These are phyloP conservation scores for Agrilus biguttatus DNA, from an alignment of 2,888 invertebrate genomes.

Conservation along the genomic window DNA sequence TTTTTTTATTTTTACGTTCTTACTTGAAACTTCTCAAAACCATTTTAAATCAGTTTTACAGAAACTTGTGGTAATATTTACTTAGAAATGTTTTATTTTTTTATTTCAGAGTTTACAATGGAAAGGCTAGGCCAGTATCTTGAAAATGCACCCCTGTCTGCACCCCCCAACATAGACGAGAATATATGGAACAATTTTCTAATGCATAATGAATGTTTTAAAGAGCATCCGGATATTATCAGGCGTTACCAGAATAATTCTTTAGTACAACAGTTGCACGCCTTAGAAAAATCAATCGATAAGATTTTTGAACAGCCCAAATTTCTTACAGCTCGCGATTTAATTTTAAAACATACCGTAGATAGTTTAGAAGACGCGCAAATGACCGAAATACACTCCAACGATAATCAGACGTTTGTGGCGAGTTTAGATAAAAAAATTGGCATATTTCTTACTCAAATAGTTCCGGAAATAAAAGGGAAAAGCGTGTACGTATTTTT, in stretches of 20 bases:
- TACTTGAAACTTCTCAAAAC: too few species aligned
- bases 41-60: too few species aligned
- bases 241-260: conserved; percentile 63
- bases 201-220: conserved; percentile 55
- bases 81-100: too few species aligned
- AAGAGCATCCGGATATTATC: conserved; percentile 57
- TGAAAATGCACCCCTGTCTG: conserved; percentile 56
- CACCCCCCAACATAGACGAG: conserved; percentile 51
- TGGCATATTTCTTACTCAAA: conserved; percentile 37
- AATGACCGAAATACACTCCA: conserved; percentile 38
- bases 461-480: conserved; percentile 30
- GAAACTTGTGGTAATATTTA: too few species aligned
- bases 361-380: conserved; percentile 22
- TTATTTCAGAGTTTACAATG: conserved; percentile 54
- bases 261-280: conserved; percentile 65
- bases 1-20: conserved; percentile 11
- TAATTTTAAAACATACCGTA: conserved; percentile 39
- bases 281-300: conserved; percentile 49
- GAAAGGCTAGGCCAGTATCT: conserved; percentile 88
- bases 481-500: conserved; percentile 42
- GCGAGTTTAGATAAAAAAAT: conserved; percentile 34
- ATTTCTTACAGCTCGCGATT: conserved; percentile 46
- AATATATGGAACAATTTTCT: conserved; percentile 71
- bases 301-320: conserved; percentile 53
- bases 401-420: conserved; percentile 36